Conservation (phyloP, 2,888 invertebrate species). For the Ferrisia virgata region DNA sequence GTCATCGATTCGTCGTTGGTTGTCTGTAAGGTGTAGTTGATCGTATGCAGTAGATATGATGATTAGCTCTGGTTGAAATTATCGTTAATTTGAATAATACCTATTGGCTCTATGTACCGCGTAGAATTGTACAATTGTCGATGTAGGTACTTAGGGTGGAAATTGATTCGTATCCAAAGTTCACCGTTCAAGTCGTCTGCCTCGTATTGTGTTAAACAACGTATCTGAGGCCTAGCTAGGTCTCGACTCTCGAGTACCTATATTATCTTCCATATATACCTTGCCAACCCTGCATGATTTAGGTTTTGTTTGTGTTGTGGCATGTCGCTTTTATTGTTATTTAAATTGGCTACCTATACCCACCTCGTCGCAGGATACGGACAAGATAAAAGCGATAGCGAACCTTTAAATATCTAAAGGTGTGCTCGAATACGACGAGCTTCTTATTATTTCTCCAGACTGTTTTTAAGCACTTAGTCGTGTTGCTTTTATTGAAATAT, state of each 20-base stretch:
- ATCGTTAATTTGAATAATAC: background rate
- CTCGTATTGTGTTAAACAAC: background rate
- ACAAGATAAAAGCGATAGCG: background rate
- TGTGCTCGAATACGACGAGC: background rate
- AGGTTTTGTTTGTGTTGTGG: background rate
- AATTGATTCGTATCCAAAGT: slow-evolving; percentile 7
- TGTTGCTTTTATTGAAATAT: background rate
- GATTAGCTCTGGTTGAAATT: background rate
- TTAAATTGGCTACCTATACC: background rate
- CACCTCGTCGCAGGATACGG: background rate
- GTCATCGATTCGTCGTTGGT: no score
- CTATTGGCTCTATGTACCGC: no score
- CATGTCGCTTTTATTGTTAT: background rate
- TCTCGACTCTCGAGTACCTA: background rate
- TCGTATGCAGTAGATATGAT: background rate
- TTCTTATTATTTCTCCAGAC: no score
- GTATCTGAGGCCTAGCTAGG: no score
- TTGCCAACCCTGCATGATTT: background rate
- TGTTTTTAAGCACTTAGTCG: background rate
- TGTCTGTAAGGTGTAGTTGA: background rate
- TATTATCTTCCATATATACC: no score
- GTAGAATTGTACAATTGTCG: no score
- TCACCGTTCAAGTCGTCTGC: background rate
- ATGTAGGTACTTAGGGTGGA: background rate
- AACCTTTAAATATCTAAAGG: background rate